Base-by-base conservation (phyloP, 1,140 invertebrate genomes). In the Trichonephila clavipes region DNA sequence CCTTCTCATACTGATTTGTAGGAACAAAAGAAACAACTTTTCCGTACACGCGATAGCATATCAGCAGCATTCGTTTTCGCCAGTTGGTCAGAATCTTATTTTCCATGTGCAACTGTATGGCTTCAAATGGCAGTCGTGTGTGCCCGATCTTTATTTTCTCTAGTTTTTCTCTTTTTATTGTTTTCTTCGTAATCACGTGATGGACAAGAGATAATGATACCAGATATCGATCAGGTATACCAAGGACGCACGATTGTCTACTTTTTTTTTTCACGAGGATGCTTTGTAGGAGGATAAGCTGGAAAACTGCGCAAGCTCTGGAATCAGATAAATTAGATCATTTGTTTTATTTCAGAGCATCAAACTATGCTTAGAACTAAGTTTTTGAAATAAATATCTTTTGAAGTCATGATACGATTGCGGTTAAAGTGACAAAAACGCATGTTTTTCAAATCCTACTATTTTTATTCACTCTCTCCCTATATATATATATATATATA, bases 161-260 rank as follows among this genome's bases (percentile, higher is more conserved):
- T 28, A n/a, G 10, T 3, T 16, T 28, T 34, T 12, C 7, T 28
- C 19, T 44, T 83, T 83, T 83, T 51, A 44, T 83, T 83, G 81
- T 83, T 83, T 58, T 72, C 81, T 51, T 24, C 44, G 81, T 83
- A 83, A 83, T 83, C 81, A 83, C 81, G 81, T 83, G 81, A 83
- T 83, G 81, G 81, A 83, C 44, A 4, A 40, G 81, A 83, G 81
- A 83, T 83, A 83, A 83, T 83, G 81, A 83, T 83, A 40, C 81
- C 44, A 21, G 44, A 83, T 83, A 83, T 83, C 81, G 81, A 83
- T 83, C 81, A 83, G 21, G 21, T 21, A 51, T 58, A 83, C 51
- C 81, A 83, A 83, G 81, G 81, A 83, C 81, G 18, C 18, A n/a
- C 40, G n/a, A 28, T 28, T 16, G 24, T 77, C 34, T 77, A 1